These are phyloP conservation scores for Agriotes lineatus DNA, from an alignment of 2,888 invertebrate genomes.

Conservation along the genomic window DNA sequence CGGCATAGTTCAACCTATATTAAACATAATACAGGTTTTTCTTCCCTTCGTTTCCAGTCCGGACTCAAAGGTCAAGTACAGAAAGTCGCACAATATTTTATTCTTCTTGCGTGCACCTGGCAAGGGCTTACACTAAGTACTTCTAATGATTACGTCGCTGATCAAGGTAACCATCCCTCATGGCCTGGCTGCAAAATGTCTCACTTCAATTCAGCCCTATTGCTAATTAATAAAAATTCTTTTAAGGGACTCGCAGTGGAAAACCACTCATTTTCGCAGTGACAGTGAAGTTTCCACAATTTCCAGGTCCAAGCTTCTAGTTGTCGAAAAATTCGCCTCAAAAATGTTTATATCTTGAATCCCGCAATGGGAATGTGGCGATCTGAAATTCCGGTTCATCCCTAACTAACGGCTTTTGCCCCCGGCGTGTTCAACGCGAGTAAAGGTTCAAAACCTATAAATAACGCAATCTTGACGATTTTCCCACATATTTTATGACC, in stretches of 20 bases:
- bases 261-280: too few species aligned
- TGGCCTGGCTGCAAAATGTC: too few species aligned
- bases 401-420: constrained; percentile 24
- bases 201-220: too few species aligned
- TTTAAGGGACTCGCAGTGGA: not conserved
- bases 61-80: constrained; percentile 14
- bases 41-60: too few species aligned
- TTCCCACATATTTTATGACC: constrained; percentile 36
- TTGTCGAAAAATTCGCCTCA: too few species aligned
- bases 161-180: constrained; percentile 23
- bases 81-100: constrained; percentile 12
- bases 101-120: constrained; percentile 29
- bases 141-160: not conserved
- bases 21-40: not conserved
- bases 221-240: not conserved
- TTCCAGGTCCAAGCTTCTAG: too few species aligned
- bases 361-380: not conserved
- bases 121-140: constrained; percentile 7
- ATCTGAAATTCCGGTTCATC: constrained; percentile 8
- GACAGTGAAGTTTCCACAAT: too few species aligned
- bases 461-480: constrained; percentile 32
- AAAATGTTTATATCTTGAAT: not conserved
- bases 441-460: constrained; percentile 26
- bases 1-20: not conserved
- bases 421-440: too few species aligned